Percentiles rank a stretch among this genome's conserved stretches.
phyloP scores from a whole-genome alignment of 2,797 vertebrate species.

The Malacoraja senta region DNA sequence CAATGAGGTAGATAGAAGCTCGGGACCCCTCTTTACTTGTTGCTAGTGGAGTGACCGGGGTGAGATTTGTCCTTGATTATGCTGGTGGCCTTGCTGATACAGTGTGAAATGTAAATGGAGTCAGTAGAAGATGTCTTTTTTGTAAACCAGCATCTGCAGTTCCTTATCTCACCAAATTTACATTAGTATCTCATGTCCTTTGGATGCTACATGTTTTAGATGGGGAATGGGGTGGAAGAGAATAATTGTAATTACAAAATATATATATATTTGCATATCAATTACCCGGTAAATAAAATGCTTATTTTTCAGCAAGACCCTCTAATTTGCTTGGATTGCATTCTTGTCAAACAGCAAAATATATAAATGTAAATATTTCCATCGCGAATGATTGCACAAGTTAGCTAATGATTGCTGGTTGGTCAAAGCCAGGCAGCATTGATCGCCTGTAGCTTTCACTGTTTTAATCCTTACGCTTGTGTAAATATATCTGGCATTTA shows the following conservation, averaged over 20 bases:
- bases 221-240: background rate
- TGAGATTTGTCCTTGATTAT: too few species aligned
- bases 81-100: too few species aligned
- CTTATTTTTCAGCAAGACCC: background rate
- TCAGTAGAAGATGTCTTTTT: too few species aligned
- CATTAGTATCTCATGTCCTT: background rate
- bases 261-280: background rate
- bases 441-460: background rate
- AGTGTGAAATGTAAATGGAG: too few species aligned
- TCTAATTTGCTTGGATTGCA: background rate
- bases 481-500: background rate
- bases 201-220: background rate
- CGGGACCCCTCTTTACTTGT: too few species aligned
- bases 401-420: constrained; percentile 17
- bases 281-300: background rate
- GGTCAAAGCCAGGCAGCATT: background rate
- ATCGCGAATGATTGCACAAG: background rate
- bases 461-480: background rate
- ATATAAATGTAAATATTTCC: constrained; percentile 9
- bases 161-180: too few species aligned
- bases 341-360: background rate
- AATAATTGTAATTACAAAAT: background rate
- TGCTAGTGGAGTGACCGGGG: too few species aligned
- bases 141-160: too few species aligned
- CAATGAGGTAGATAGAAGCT: too few species aligned